Conservation (phyloP, 2,797 vertebrate genomes). For the Spinus pinus region DNA sequence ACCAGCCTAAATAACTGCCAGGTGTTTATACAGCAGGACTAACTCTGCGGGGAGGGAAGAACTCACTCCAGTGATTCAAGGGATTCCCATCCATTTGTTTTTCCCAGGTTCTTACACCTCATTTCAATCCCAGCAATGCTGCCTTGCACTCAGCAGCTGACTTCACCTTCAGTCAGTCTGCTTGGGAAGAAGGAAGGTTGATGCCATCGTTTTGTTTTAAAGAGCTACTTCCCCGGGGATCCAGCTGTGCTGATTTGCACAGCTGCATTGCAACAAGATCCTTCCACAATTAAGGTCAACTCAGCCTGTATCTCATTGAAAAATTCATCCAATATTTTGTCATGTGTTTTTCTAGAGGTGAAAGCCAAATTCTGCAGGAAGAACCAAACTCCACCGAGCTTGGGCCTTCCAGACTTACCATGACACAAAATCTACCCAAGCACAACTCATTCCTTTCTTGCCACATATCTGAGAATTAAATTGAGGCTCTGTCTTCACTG, state of each 20-base stretch:
- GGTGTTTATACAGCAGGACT: not conserved
- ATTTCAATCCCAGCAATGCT: not conserved
- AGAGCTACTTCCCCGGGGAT: not conserved
- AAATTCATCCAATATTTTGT: not conserved
- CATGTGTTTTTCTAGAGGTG: not conserved
- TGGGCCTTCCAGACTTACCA: not conserved
- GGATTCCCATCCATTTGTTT: not conserved
- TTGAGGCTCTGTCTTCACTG: not conserved
- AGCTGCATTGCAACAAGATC: not conserved
- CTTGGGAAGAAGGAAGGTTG: not conserved
- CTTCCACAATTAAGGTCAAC: not conserved
- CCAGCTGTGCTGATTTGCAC: not conserved
- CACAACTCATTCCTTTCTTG: not conserved
- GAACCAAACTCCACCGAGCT: not conserved
- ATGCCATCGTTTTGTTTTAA: not conserved
- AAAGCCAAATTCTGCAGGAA: not conserved
- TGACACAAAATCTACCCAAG: not conserved
- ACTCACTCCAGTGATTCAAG: not conserved
- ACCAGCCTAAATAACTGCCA: not conserved
- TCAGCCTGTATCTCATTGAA: not conserved
- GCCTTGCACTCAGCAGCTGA: not conserved
- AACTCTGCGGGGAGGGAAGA: not conserved
- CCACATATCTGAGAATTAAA: not conserved
- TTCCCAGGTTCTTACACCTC: not conserved
- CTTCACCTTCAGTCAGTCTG: not conserved